Conservation (phyloP, 2,113 vertebrate genomes). For the Smithornis capensis region DNA sequence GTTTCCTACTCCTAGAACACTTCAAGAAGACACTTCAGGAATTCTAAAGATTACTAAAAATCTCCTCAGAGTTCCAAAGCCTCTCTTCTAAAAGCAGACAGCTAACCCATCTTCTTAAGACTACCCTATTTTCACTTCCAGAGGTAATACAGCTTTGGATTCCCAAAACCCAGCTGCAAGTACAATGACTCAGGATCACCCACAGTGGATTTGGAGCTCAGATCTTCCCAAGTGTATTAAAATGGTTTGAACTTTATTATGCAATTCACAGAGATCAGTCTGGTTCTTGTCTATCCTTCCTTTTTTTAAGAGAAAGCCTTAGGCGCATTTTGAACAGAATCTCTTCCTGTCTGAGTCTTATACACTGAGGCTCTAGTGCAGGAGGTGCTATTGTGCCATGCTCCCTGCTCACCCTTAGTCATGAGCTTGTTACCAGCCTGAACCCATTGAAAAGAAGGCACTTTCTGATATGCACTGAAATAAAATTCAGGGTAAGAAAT, state of each 20-base stretch:
- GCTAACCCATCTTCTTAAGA: not conserved
- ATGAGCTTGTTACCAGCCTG: not conserved
- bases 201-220: not conserved
- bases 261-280: not conserved
- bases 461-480: not conserved
- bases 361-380: not conserved
- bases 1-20: not conserved
- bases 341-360: not conserved
- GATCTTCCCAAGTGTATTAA: not conserved
- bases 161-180: not conserved
- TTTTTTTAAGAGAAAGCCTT: not conserved
- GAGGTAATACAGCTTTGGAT: not conserved
- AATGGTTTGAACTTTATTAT: not conserved
- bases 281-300: not conserved
- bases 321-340: not conserved
- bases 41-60: not conserved
- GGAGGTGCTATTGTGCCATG: not conserved
- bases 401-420: no score
- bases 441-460: not conserved
- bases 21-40: not conserved
- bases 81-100: not conserved
- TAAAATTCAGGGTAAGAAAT: not conserved
- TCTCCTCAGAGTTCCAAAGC: not conserved
- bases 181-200: not conserved
- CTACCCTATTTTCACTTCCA: not conserved